Conservation (phyloP, 1,140 invertebrate genomes). For the Eumeta japonica region DNA sequence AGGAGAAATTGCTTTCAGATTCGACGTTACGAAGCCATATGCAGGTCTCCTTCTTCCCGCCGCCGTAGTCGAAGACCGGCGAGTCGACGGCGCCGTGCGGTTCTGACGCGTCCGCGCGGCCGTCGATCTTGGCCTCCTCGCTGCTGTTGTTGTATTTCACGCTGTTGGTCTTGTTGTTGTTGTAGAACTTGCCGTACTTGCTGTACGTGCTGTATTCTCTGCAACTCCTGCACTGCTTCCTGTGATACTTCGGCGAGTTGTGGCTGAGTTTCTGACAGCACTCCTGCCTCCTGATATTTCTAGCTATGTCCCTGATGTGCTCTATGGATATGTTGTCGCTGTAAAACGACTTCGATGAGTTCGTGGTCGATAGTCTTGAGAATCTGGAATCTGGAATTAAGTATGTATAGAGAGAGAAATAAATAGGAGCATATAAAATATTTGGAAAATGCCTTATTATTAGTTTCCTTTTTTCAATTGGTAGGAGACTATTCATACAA, state of each 20-base stretch:
- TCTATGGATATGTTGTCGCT: constrained; percentile 51
- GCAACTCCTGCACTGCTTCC: constrained; percentile 51
- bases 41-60: constrained; percentile 37
- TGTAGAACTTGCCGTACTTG: constrained; percentile 52
- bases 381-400: constrained; percentile 38
- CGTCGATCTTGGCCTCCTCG: too few relatives aligned
- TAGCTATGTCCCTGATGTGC: constrained; percentile 48
- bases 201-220: constrained; percentile 22
- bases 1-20: constrained; percentile 26
- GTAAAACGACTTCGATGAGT: constrained; percentile 45
- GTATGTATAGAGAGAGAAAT: neutral
- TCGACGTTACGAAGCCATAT: constrained; percentile 39
- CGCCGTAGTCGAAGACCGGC: too few relatives aligned
- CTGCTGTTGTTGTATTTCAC: too few relatives aligned
- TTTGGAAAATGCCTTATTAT: too few relatives aligned
- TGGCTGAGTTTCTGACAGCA: constrained; percentile 49
- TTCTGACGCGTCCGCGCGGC: neutral
- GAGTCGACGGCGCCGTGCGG: neutral
- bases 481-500: too few relatives aligned
- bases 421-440: constrained; percentile 1
- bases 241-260: constrained; percentile 45
- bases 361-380: constrained; percentile 42
- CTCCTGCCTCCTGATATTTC: constrained; percentile 43
- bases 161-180: constrained; percentile 48
- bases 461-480: too few relatives aligned